phyloP scores from a whole-genome alignment of 2,888 invertebrate species.

The Drosophila peninsularis region DNA sequence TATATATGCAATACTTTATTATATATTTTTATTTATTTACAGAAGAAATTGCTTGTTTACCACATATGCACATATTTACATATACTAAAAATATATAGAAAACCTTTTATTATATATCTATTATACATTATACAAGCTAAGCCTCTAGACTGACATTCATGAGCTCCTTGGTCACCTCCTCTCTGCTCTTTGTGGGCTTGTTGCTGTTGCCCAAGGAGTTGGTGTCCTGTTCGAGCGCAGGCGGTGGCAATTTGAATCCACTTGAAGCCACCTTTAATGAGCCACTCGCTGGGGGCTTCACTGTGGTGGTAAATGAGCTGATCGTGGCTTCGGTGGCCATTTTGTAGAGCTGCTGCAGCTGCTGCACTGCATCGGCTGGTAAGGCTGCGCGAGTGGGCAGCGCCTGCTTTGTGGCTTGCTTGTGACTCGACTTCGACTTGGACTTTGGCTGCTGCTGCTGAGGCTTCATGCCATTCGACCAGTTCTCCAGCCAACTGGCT shows the following conservation, averaged over 20 bases:
- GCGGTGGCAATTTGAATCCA: slow-evolving; percentile 61
- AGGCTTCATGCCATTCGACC: slow-evolving; percentile 87
- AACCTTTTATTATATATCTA: slow-evolving; percentile 27
- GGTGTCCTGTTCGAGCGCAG: slow-evolving; percentile 49
- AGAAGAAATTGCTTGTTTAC: not conserved
- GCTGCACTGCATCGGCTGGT: slow-evolving; percentile 82
- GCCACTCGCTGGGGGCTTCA: slow-evolving; percentile 21
- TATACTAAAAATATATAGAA: not conserved
- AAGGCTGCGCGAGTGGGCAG: slow-evolving; percentile 79
- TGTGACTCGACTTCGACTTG: slow-evolving; percentile 23
- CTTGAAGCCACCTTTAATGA: slow-evolving; percentile 41
- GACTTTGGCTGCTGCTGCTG: slow-evolving; percentile 15
- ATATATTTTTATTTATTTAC: slow-evolving; percentile 6
- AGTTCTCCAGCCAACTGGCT: slow-evolving; percentile 86
- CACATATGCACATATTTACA: slow-evolving; percentile 17
- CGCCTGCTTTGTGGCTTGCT: slow-evolving; percentile 13
- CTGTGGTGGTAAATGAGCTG: slow-evolving; percentile 21
- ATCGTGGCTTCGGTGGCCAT: slow-evolving; percentile 69
- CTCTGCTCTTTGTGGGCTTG: slow-evolving; percentile 82
- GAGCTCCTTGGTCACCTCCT: slow-evolving; percentile 87
- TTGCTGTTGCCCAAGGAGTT: slow-evolving; percentile 33
- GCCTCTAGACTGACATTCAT: slow-evolving; percentile 86
- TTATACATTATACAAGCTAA: slow-evolving; percentile 40
- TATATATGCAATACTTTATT: not conserved
- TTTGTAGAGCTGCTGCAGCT: slow-evolving; percentile 83